These are phyloP conservation scores for Apogon talboti DNA, from an alignment of 2,797 vertebrate species.

Conservation along the genomic window DNA sequence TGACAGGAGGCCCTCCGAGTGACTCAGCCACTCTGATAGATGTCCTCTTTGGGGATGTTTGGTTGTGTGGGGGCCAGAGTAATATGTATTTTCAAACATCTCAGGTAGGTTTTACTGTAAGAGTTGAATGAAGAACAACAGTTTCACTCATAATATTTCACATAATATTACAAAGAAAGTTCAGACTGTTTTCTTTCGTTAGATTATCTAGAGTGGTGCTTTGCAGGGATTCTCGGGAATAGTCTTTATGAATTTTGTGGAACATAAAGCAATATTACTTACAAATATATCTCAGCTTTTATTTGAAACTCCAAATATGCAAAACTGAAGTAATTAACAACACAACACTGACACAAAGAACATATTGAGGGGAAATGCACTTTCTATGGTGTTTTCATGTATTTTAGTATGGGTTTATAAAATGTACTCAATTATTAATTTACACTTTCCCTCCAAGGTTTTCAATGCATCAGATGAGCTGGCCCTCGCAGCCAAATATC, in stretches of 20 bases:
- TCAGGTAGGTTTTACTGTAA: slow-evolving; percentile 77
- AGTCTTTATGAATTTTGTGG: too few species aligned
- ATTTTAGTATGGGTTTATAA: neutral
- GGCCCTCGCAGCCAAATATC: slow-evolving; percentile 71
- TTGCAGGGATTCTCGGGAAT: too few species aligned
- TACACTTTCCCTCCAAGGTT: slow-evolving; percentile 75
- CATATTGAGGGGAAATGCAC: too few species aligned
- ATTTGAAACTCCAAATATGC: neutral
- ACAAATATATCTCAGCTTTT: neutral
- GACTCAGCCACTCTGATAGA: slow-evolving; percentile 73
- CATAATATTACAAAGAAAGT: too few species aligned
- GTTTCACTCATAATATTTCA: too few species aligned
- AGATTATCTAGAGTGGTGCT: too few species aligned
- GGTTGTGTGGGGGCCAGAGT: slow-evolving; percentile 95
- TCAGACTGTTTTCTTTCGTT: too few species aligned
- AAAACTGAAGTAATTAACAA: too few species aligned
- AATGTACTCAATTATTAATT: neutral
- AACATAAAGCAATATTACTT: too few species aligned
- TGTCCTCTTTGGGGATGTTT: slow-evolving; percentile 92
- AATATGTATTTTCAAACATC: slow-evolving; percentile 91
- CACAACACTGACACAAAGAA: too few species aligned
- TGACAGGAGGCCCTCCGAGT: slow-evolving; percentile 65
- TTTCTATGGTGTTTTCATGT: neutral
- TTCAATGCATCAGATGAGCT: slow-evolving; percentile 87
- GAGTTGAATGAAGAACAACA: neutral